phyloP scores from a whole-genome alignment of 2,797 vertebrate species.

The Lemur catta region DNA sequence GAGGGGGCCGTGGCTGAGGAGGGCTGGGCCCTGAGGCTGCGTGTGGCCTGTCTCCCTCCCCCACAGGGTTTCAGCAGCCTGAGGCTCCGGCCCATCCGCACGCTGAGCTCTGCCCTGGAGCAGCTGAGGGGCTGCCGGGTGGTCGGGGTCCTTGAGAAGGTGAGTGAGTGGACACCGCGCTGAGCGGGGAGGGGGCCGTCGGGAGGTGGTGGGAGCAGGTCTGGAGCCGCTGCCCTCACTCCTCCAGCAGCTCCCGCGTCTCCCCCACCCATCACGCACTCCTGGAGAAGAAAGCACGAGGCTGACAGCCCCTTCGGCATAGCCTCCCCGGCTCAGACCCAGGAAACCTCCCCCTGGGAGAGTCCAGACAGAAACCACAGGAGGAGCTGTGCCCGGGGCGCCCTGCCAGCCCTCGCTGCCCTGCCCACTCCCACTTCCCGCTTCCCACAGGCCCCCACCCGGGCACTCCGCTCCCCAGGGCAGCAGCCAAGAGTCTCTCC shows the following conservation, averaged over 20 bases:
- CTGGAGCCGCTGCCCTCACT: background rate
- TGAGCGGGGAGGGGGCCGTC: background rate
- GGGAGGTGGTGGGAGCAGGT: background rate
- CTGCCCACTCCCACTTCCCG: background rate
- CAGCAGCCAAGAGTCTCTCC: background rate
- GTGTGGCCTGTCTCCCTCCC: background rate
- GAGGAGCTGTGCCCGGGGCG: background rate
- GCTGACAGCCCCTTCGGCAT: background rate
- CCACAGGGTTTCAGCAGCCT: slow-evolving; percentile 97
- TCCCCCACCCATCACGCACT: background rate
- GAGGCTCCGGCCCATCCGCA: slow-evolving; percentile 96
- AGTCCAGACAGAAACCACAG: background rate
- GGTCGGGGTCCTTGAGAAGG: slow-evolving; percentile 95
- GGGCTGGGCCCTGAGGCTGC: background rate
- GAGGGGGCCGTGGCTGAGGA: background rate
- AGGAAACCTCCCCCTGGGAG: background rate
- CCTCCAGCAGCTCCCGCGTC: background rate
- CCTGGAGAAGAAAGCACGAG: background rate
- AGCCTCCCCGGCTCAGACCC: background rate
- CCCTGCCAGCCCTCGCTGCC: background rate
- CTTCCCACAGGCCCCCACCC: background rate
- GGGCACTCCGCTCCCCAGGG: background rate
- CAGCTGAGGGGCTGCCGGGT: slow-evolving; percentile 94
- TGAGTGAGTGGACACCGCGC: slow-evolving; percentile 58
- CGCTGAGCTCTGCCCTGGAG: slow-evolving; percentile 94